phyloP scores from a whole-genome alignment of 2,888 invertebrate species.

The Pseudanteris insignis region DNA sequence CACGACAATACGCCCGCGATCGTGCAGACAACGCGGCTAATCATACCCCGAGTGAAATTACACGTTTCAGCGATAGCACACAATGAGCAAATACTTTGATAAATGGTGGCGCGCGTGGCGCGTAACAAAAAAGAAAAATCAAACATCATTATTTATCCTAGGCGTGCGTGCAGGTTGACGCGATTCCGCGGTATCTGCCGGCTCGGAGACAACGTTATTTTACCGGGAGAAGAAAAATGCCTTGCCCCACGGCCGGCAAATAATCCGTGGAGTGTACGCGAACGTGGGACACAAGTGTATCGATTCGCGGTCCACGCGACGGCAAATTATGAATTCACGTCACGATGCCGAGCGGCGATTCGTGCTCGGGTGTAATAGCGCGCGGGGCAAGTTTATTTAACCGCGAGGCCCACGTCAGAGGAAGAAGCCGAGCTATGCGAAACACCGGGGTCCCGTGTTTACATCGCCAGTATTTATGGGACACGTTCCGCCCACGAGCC shows the following conservation, averaged over 20 bases:
- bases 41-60: too few relatives aligned
- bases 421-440: constrained; percentile 50
- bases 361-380: constrained; percentile 41
- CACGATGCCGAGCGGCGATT: constrained; percentile 36
- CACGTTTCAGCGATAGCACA: too few relatives aligned
- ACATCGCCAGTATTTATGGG: constrained; percentile 60
- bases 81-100: too few relatives aligned
- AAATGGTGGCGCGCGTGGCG: too few relatives aligned
- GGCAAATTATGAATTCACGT: constrained; percentile 43
- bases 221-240: constrained; percentile 11
- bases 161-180: too few relatives aligned
- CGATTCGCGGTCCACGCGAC: constrained; percentile 30
- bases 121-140: too few relatives aligned
- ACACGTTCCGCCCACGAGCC: constrained; percentile 59
- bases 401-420: constrained; percentile 54
- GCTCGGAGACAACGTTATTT: too few relatives aligned
- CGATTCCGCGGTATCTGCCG: too few relatives aligned
- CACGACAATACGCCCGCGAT: too few relatives aligned
- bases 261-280: too few relatives aligned
- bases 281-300: constrained; percentile 31
- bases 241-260: background rate
- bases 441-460: constrained; percentile 61
- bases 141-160: too few relatives aligned
- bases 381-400: constrained; percentile 50
- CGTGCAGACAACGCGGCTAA: too few relatives aligned